Evolutionary conservation across 2,797 vertebrate species (phyloP).

Genomic region (Danio albolineatus): DNA sequence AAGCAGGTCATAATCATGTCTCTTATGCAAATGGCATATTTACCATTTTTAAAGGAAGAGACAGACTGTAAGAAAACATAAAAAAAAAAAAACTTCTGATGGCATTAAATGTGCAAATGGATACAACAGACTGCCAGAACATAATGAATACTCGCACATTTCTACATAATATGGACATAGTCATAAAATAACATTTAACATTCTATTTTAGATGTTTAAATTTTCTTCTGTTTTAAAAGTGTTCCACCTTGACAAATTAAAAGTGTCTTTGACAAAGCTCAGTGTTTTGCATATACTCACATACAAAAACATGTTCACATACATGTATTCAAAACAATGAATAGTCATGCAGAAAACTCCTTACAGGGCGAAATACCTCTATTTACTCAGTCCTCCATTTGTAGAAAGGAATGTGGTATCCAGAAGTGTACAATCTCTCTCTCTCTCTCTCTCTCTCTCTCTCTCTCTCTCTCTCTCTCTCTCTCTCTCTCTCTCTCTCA

Average conservation of each 20-base stretch:
- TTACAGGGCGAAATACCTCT: slow-evolving; percentile 43
- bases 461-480: slow-evolving; percentile 50
- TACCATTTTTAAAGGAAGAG: slow-evolving; percentile 61
- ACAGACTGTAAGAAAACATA: slow-evolving; percentile 33
- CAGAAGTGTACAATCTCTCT: slow-evolving; percentile 27
- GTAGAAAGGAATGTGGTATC: slow-evolving; percentile 70
- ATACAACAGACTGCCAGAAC: slow-evolving; percentile 30
- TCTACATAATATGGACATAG: neutral
- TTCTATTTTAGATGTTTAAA: too few species aligned
- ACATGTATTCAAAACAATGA: neutral
- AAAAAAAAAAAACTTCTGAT: slow-evolving; percentile 52
- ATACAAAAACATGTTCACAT: slow-evolving; percentile 16
- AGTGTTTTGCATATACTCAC: neutral
- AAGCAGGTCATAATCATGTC: slow-evolving; percentile 25
- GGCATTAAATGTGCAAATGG: slow-evolving; percentile 53
- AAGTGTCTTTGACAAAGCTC: neutral
- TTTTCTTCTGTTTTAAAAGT: neutral
- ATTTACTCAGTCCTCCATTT: slow-evolving; percentile 55
- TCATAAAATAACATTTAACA: neutral
- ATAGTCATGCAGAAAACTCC: slow-evolving; percentile 28
- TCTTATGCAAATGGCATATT: slow-evolving; percentile 57
- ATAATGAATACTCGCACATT: slow-evolving; percentile 20
- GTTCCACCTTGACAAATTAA: too few species aligned
- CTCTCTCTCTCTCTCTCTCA: neutral
- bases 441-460: slow-evolving; percentile 25